Evolutionary conservation across 2,797 vertebrate genomes (phyloP), one percentile per base, ranked within the genome.

Genomic region (Rhynchotus rufescens): DNA sequence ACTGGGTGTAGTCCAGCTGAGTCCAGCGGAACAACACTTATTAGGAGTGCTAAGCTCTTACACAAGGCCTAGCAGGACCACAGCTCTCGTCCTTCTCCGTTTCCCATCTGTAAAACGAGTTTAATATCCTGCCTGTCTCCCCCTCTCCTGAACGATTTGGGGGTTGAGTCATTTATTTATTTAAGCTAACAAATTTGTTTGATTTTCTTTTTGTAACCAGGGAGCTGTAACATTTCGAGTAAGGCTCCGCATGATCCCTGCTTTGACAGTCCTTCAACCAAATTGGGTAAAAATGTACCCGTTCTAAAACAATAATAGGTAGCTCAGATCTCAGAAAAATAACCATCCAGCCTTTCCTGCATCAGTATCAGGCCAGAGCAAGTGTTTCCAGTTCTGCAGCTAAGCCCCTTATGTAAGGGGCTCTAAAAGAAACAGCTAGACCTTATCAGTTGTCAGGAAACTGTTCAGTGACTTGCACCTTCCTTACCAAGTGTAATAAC

Each of bases 361-460:
- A 88, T 86, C 87, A 88, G 73, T 88, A 88, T 92, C 90, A 95
- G 68, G 69, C 21, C 1, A 94, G 73, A 88, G 67, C 89, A 92
- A 56, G 78, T 92, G 86, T 91, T 94, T 96, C 91, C 86, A 95
- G 95, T 84, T 95, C 82, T 89, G 93, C 80, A 80, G 65, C 85
- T 90, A 90, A 94, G 77, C 61, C 80, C 30, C 60, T 84, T 81
- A 47, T 30, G 61, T 90, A 62, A 72, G 52, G 85, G 68, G 69
- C 92, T 86, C 85, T 90, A 82, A 94, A 96, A 95, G 82, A 94
- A 71, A 94, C 87, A 93, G 90, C 84, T 92, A 94, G 93, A 94
- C 80, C 94, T 96, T 96, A 95, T 93, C 93, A 88, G 73, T 95
- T 95, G 95, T 96, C 92, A 96, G 74, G 86, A 94, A 89, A 90